Evolutionary conservation across 2,888 invertebrate species (phyloP), one percentile per base, ranked within the genome.

Genomic region (Orthosia incerta): DNA sequence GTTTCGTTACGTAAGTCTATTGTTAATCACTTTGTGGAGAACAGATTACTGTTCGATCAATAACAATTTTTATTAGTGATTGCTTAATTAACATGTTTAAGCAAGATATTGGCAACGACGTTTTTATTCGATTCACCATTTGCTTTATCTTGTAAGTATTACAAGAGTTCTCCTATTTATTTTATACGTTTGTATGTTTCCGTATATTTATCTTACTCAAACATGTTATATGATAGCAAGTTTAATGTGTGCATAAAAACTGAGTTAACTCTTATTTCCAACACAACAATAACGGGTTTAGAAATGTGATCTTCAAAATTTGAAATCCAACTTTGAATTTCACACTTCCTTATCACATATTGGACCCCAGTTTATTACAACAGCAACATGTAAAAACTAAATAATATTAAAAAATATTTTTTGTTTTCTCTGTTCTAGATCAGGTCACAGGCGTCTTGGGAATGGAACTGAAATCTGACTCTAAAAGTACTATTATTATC

Each of bases 311-410:
- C 84, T 87, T 85, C 83, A 87, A 88, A 87, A 86, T 74, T 60
- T 48, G 50, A 62, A 23, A 74, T 59, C 20, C 48, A 69, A 85
- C 88, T 91, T 89, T 88, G 90, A 91, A 91, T 90, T 91, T 86
- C 86, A 89, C 90, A 87, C 86, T 87, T 85, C 89, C 85, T 74
- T 87, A 91, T 90, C 90, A 92, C 91, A 92, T 90, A 86, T 95
- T 95, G 95, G 95, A 95, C 95, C 95, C 95, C 93, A 93, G 93
- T 91, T 91, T 90, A 90, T 91, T 90, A 89, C 91, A 93, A 94
- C 93, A 94, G 93, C 92, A 94, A 94, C 93, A 91, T 91, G 89
- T 92, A 91, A 91, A 92, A 95, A 94, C 92, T 91, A 92, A 95
- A 94, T 87, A 90, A 87, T 92, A 86, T 92, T 92, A 93, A 93